These are phyloP conservation scores for Drosophila tanythrix DNA, from an alignment of 2,888 invertebrate genomes.

Conservation along the genomic window DNA sequence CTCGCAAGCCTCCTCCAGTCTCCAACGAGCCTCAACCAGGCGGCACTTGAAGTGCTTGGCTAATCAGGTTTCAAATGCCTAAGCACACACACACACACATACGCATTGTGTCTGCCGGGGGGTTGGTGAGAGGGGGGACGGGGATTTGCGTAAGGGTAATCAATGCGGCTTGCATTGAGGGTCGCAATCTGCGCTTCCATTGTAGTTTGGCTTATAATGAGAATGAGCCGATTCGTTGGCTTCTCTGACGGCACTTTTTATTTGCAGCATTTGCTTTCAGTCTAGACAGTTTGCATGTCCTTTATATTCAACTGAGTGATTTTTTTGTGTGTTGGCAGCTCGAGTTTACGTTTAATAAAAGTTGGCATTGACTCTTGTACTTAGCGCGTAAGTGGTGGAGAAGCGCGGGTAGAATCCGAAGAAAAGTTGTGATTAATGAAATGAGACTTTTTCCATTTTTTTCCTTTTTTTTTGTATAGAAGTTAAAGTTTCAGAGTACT, in stretches of 20 bases:
- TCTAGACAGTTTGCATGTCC: conserved; percentile 59
- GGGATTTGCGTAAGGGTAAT: conserved; percentile 52
- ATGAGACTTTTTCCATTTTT: neutral
- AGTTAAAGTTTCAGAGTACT: neutral
- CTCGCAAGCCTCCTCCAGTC: conserved; percentile 13
- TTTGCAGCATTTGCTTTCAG: conserved; percentile 45
- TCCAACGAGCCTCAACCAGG: conserved; percentile 24
- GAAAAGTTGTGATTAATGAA: conserved; percentile 18
- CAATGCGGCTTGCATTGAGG: conserved; percentile 57
- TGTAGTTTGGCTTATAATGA: conserved; percentile 40
- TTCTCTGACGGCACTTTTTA: conserved; percentile 32
- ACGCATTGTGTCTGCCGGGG: neutral
- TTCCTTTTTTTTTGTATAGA: neutral
- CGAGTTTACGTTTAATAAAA: conserved; percentile 36
- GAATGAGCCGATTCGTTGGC: conserved; percentile 23
- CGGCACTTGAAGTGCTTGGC: conserved; percentile 75
- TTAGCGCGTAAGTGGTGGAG: neutral
- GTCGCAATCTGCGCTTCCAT: conserved; percentile 56
- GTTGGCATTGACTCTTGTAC: conserved; percentile 19
- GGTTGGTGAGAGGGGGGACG: neutral
- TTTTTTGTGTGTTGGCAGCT: conserved; percentile 15
- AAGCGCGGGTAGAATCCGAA: neutral
- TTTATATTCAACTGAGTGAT: neutral
- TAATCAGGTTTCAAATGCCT: conserved; percentile 80
- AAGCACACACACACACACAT: conserved; percentile 30